These are phyloP conservation scores for Pterocles burchelli DNA, from an alignment of 2,113 vertebrate species.

Conservation along the genomic window DNA sequence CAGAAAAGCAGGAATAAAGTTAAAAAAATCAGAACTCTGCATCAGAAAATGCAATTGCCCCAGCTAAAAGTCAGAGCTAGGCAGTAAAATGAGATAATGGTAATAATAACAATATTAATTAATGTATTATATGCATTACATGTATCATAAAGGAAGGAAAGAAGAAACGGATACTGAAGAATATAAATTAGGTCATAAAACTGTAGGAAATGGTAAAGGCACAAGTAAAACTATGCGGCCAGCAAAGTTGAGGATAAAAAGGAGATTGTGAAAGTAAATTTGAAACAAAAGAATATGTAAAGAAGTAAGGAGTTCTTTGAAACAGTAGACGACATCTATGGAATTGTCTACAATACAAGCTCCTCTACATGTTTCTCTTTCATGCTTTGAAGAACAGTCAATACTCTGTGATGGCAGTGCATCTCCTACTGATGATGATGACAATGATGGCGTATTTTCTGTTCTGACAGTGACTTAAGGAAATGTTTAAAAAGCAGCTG, in stretches of 20 bases:
- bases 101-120: neutral
- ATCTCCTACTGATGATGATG: neutral
- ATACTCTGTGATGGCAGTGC: neutral
- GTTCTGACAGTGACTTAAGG: neutral
- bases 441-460: neutral
- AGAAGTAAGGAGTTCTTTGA: rapidly evolving
- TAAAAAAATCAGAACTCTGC: neutral
- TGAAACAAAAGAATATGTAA: neutral
- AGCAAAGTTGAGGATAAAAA: neutral
- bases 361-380: neutral
- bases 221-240: neutral
- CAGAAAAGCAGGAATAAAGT: neutral
- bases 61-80: neutral
- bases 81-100: neutral
- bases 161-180: neutral
- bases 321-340: neutral
- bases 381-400: neutral
- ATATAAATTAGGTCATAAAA: neutral
- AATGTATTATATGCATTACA: neutral
- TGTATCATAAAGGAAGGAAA: neutral
- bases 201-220: neutral
- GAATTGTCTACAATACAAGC: neutral
- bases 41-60: neutral
- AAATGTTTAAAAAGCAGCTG: neutral
- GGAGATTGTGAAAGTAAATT: neutral